Conservation (phyloP, 2,113 vertebrate genomes). For the Pseudorectes ferrugineus region DNA sequence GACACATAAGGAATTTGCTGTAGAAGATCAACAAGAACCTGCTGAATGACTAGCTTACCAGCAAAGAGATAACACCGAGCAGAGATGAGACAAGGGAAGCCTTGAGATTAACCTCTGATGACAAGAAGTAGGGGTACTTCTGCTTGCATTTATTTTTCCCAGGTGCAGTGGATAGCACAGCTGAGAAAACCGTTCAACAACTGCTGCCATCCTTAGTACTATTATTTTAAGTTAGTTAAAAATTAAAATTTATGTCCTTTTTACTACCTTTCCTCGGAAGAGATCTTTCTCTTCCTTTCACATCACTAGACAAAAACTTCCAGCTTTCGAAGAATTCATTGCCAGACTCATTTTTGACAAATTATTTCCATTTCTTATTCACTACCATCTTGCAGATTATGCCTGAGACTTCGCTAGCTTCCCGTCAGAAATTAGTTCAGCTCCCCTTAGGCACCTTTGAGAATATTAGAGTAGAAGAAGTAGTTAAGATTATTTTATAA, state of each 20-base stretch:
- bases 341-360: neutral
- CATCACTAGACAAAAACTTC: neutral
- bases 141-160: neutral
- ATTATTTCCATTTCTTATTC: neutral
- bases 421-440: neutral
- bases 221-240: neutral
- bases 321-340: neutral
- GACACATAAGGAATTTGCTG: neutral
- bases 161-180: neutral
- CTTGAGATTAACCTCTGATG: neutral
- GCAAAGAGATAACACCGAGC: neutral
- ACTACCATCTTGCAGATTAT: neutral
- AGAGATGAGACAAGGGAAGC: neutral
- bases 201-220: neutral
- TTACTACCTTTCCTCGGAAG: neutral
- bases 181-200: neutral
- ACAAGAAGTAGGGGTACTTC: neutral
- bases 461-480: neutral
- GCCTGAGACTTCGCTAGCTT: neutral
- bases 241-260: neutral
- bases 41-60: neutral
- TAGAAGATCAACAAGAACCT: neutral
- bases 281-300: neutral
- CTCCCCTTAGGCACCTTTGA: neutral
- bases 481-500: neutral